phyloP scores from a whole-genome alignment of 2,113 vertebrate genomes.

The Alces alces region DNA sequence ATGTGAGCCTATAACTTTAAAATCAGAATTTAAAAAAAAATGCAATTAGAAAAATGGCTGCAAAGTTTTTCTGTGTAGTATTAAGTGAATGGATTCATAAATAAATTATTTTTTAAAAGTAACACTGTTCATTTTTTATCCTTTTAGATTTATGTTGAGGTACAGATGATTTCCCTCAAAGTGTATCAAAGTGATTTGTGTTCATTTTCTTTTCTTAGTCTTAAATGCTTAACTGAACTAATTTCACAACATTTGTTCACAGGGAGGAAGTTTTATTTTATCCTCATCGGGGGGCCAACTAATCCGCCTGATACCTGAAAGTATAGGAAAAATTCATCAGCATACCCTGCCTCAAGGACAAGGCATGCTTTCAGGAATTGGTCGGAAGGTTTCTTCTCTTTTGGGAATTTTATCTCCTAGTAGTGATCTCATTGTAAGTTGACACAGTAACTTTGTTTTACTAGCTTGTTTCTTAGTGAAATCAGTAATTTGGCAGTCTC shows the following conservation, averaged over 20 bases:
- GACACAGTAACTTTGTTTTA: constrained; percentile 10
- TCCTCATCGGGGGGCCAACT: constrained; percentile 87
- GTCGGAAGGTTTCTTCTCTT: constrained; percentile 93
- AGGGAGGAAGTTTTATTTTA: constrained; percentile 92
- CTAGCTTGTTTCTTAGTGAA: background rate
- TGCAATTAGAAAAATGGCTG: background rate
- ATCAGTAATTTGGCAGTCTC: background rate
- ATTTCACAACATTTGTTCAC: constrained; percentile 39
- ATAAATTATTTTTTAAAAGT: background rate
- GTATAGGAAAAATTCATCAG: constrained; percentile 87
- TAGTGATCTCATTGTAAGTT: constrained; percentile 86
- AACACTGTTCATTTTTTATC: background rate
- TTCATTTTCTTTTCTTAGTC: background rate
- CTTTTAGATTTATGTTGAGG: background rate
- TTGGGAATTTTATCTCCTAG: constrained; percentile 93
- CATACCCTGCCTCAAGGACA: constrained; percentile 89
- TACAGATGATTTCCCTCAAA: background rate
- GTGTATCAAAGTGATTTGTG: background rate
- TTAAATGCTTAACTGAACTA: background rate
- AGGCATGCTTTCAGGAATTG: constrained; percentile 94
- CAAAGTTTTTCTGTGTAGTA: background rate
- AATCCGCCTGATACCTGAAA: constrained; percentile 83
- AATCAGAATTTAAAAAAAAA: background rate
- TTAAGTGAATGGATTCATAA: background rate
- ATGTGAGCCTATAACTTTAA: background rate